Evolutionary conservation across 2,797 vertebrate species (phyloP), one percentile per base, ranked within the genome.

Genomic region (Sus cebifrons): DNA sequence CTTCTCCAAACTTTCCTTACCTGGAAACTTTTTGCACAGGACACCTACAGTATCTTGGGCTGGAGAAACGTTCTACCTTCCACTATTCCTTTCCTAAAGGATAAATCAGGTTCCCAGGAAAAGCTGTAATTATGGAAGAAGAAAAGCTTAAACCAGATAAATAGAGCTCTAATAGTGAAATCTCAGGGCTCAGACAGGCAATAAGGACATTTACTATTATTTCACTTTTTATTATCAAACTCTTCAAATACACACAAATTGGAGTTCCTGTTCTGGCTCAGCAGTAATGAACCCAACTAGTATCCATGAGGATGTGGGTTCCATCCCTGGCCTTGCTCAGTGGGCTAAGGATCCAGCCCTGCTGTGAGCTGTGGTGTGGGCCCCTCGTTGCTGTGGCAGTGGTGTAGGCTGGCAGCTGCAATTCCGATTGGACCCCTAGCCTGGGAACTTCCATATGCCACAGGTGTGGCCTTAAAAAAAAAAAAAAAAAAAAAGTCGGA

Each of bases 211-310:
- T 74, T 79, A 9, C 68, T 68, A 83, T 32, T 73, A 10, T 79
- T 56, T 17, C 62, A 29, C 20, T 32, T 85, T 73, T 40, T 54
- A 44, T 89, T 83, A 64, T 17, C 62, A 23, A 94, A 92, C 23
- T n/a, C 44, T 75, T 67, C n/a, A 89, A 79, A 95, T 60, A 89
- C 1, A 29, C 52, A 83, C 44, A 95, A 88, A 91, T 78, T 10
- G 62, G 21, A 79, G 84, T 32, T 32, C 32, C 32, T 32, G 32
- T 32, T 32, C 32, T 32, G 32, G 32, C 32, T 32, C 32, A 32
- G 32, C 32, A 32, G 32, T 32, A 32, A 32, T 32, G 32, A 32
- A 32, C 32, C 32, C 32, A 32, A 32, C 32, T 32, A 32, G 32
- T 32, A 32, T 32, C 32, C 32, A 32, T 32, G 32, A 32, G 32